A percentile compares a stretch with the other conserved stretches of the same genome.
Conservation (phyloP, 2,888 invertebrate genomes). For the Exocentrus adspersus region DNA sequence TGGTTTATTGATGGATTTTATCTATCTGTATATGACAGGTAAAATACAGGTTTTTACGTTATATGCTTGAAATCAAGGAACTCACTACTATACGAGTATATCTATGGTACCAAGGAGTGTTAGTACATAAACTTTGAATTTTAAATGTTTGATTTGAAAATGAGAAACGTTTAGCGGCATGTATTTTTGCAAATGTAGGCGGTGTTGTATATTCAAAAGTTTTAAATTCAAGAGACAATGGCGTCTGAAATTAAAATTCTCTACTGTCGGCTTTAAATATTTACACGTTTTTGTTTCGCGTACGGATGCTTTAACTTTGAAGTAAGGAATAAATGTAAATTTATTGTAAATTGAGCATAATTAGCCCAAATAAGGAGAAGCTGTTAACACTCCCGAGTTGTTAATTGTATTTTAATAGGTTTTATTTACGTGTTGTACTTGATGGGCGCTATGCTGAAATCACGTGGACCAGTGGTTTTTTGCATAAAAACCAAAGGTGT, state of each 20-base stretch:
- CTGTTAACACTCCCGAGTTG: slow-evolving; percentile 41
- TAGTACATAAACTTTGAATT: background rate
- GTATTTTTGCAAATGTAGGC: background rate
- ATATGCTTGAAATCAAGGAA: no score
- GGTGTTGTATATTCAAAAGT: slow-evolving; percentile 19
- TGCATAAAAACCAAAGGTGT: no score
- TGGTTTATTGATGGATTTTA: no score
- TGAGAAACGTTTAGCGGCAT: background rate
- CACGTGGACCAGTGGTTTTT: no score
- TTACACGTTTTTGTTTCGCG: slow-evolving; percentile 44
- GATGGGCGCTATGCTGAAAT: no score
- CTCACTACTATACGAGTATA: background rate
- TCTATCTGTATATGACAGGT: no score
- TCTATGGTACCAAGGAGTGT: background rate
- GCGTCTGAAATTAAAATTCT: slow-evolving; percentile 43
- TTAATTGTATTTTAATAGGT: slow-evolving; percentile 41
- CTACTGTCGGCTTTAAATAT: slow-evolving; percentile 39
- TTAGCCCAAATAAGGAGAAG: slow-evolving; percentile 38
- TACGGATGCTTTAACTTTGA: slow-evolving; percentile 33
- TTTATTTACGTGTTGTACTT: slow-evolving; percentile 29
- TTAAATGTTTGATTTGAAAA: background rate
- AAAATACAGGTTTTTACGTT: no score
- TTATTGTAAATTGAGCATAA: slow-evolving; percentile 40
- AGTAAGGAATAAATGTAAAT: slow-evolving; percentile 41
- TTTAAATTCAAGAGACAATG: slow-evolving; percentile 26